These are phyloP conservation scores for Oxyteleia sp. DNA, from an alignment of 2,888 invertebrate genomes.

Conservation along the genomic window DNA sequence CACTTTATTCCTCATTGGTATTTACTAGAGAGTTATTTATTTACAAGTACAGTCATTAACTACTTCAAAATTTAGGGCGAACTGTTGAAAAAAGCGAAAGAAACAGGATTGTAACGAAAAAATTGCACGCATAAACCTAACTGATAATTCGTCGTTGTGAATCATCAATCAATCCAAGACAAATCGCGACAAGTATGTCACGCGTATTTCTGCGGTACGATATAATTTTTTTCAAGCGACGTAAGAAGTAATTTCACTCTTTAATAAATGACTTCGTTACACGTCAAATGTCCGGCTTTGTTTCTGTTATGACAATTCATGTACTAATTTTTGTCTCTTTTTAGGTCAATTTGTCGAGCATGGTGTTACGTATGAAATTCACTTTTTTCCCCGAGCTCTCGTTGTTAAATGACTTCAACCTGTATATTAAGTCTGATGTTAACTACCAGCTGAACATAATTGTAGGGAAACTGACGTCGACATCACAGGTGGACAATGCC, in stretches of 20 bases:
- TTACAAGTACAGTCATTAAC: no score
- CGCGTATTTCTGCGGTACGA: neutral
- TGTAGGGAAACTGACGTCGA: constrained; percentile 31
- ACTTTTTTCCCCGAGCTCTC: constrained; percentile 38
- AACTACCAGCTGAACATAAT: constrained; percentile 43
- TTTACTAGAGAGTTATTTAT: no score
- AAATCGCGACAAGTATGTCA: neutral
- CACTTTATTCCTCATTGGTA: no score
- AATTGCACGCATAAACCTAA: neutral
- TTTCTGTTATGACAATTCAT: constrained; percentile 1
- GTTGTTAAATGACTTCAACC: constrained; percentile 33
- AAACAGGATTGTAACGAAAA: neutral
- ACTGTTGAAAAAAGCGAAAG: no score
- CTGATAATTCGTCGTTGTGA: constrained; percentile 36
- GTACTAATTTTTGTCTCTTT: constrained; percentile 28
- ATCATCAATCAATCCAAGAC: constrained; percentile 17
- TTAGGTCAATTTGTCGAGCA: constrained; percentile 40
- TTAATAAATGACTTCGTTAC: constrained; percentile 15
- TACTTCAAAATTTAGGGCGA: no score
- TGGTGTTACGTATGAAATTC: constrained; percentile 42
- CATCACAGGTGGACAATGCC: constrained; percentile 37
- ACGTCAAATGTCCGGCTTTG: neutral
- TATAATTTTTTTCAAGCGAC: constrained; percentile 18
- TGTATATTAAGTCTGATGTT: constrained; percentile 45
- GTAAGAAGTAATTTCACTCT: constrained; percentile 31